Evolutionary conservation across 2,113 vertebrate genomes (phyloP).

Genomic region (Apodemus speciosus): DNA sequence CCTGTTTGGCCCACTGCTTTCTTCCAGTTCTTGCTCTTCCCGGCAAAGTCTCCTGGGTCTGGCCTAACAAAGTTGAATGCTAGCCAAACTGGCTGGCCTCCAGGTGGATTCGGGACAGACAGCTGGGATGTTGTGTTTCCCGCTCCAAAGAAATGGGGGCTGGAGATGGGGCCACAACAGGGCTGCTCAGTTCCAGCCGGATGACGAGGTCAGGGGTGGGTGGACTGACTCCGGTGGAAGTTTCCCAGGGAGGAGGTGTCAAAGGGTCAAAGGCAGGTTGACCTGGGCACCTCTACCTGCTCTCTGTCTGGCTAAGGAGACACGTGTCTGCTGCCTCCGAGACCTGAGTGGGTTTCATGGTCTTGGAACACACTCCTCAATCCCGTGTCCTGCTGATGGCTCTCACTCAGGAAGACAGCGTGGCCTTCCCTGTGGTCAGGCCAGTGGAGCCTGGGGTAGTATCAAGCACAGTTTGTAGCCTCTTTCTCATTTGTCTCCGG

Average conservation of each 20-base stretch:
- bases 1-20: slow-evolving; percentile 28
- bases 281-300: background rate
- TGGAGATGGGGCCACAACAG: slow-evolving; percentile 22
- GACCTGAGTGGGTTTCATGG: background rate
- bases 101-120: slow-evolving; percentile 79
- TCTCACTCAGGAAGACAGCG: background rate
- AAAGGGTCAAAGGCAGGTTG: slow-evolving; percentile 8
- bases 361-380: background rate
- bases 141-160: slow-evolving; percentile 65
- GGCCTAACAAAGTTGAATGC: slow-evolving; percentile 64
- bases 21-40: slow-evolving; percentile 72
- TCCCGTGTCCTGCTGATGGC: background rate
- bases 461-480: background rate
- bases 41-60: slow-evolving; percentile 73
- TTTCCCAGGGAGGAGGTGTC: background rate
- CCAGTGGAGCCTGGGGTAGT: background rate
- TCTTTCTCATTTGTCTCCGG: background rate
- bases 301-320: background rate
- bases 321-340: background rate
- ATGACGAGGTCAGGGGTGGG: background rate
- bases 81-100: slow-evolving; percentile 72
- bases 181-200: background rate
- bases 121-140: slow-evolving; percentile 79
- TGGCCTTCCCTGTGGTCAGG: background rate
- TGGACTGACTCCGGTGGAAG: background rate